These are phyloP conservation scores for Eupithecia subfuscata DNA, from an alignment of 2,888 invertebrate genomes.

Conservation along the genomic window DNA sequence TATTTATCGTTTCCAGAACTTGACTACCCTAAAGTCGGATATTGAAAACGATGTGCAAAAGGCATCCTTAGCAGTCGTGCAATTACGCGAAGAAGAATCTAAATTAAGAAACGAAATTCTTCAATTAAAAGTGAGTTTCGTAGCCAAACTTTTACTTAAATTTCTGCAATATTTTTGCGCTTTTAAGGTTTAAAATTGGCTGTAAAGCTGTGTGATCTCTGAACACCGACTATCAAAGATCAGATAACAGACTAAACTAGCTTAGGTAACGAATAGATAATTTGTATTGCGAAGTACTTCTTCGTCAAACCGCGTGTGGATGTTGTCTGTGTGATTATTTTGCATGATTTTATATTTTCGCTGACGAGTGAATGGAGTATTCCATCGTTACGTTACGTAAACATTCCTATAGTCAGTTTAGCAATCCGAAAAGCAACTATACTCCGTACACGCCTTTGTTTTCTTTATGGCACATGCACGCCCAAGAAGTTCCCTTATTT, in stretches of 20 bases:
- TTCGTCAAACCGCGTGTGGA: neutral
- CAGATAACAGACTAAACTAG: neutral
- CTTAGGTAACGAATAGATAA: neutral
- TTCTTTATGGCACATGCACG: too few species aligned
- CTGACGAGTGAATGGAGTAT: neutral
- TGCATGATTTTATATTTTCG: neutral
- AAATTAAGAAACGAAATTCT: slow-evolving; percentile 93
- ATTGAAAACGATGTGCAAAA: slow-evolving; percentile 84
- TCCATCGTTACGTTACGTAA: neutral
- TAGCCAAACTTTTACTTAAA: slow-evolving; percentile 27
- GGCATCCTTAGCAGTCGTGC: slow-evolving; percentile 89
- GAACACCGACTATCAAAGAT: neutral
- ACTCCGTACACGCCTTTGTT: neutral
- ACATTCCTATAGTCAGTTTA: neutral
- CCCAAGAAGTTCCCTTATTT: too few species aligned
- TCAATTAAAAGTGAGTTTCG: slow-evolving; percentile 88
- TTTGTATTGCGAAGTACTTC: neutral
- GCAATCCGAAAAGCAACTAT: neutral
- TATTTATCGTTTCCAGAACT: slow-evolving; percentile 61
- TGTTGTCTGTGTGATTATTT: neutral
- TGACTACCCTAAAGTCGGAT: slow-evolving; percentile 70
- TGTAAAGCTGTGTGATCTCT: neutral
- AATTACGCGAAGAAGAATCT: slow-evolving; percentile 91
- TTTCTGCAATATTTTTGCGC: neutral
- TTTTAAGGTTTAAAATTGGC: slow-evolving; percentile 24